Evolutionary conservation across 2,888 invertebrate genomes (phyloP).

Genomic region (Bombyx huttoni): DNA sequence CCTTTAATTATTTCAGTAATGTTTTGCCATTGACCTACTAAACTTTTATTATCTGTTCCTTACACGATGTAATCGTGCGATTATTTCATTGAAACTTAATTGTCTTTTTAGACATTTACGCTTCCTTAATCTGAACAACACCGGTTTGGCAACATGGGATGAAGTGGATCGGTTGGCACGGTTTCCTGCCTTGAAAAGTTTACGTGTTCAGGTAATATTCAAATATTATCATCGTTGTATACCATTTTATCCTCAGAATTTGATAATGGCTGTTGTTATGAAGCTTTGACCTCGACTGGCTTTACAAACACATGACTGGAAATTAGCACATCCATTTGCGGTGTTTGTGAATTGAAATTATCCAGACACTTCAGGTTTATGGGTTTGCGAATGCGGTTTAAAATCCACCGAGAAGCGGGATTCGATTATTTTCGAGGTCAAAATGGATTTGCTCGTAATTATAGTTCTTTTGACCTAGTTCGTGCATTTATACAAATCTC

Average conservation of each 20-base stretch:
- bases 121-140: constrained; percentile 88
- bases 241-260: no score
- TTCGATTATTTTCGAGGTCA: no score
- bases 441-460: no score
- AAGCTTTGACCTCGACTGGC: constrained; percentile 22
- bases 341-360: background rate
- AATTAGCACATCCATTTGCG: constrained; percentile 13
- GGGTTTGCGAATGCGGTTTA: background rate
- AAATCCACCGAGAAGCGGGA: background rate
- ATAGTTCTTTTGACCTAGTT: no score
- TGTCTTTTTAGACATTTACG: constrained; percentile 74
- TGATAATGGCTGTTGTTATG: constrained; percentile 3
- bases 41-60: constrained; percentile 25
- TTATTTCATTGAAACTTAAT: constrained; percentile 11
- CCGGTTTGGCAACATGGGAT: constrained; percentile 87
- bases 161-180: constrained; percentile 89
- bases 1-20: constrained; percentile 18
- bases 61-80: constrained; percentile 1
- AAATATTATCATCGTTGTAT: constrained; percentile 1
- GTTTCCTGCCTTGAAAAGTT: constrained; percentile 86
- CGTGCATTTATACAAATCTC: background rate
- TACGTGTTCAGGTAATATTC: constrained; percentile 81
- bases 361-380: background rate
- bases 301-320: constrained; percentile 26
- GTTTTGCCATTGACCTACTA: constrained; percentile 47